phyloP scores from a whole-genome alignment of 2,888 invertebrate genomes.

The Nycteola revayana region DNA sequence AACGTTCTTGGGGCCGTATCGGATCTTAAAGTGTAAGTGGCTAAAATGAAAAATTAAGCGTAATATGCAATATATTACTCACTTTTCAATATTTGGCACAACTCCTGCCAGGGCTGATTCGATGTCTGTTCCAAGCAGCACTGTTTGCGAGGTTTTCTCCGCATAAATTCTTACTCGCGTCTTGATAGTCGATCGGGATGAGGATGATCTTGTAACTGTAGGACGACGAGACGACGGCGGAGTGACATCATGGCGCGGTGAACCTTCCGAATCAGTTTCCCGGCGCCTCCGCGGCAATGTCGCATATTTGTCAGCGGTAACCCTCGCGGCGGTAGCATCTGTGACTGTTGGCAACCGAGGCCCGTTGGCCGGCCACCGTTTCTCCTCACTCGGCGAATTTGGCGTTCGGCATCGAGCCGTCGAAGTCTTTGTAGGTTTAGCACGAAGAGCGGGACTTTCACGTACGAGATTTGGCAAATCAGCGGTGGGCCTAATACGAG shows the following conservation, averaged over 20 bases:
- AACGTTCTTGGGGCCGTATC: no score
- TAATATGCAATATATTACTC: no score
- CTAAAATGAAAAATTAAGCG: no score
- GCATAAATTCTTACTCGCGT: constrained; percentile 87
- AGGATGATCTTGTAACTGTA: constrained; percentile 62
- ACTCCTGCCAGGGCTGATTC: constrained; percentile 87
- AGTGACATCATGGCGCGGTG: constrained; percentile 65
- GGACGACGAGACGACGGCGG: constrained; percentile 64
- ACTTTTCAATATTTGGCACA: constrained; percentile 71
- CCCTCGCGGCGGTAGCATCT: constrained; percentile 58
- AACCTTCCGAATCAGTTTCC: constrained; percentile 83
- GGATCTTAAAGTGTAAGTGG: no score
- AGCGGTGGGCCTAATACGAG: constrained; percentile 72
- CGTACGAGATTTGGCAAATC: constrained; percentile 79
- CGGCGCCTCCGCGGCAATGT: constrained; percentile 89
- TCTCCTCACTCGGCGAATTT: constrained; percentile 85
- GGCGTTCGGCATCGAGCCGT: constrained; percentile 83
- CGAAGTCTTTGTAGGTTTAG: constrained; percentile 78
- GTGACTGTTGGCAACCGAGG: constrained; percentile 56
- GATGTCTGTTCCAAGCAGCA: constrained; percentile 86
- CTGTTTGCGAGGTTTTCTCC: constrained; percentile 90
- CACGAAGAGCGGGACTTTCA: constrained; percentile 70
- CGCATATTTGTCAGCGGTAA: constrained; percentile 87
- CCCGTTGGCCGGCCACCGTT: constrained; percentile 85
- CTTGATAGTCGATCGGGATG: constrained; percentile 63